Conservation (phyloP, 1,140 invertebrate genomes). For the Pseudomyrmex dendroicus region DNA sequence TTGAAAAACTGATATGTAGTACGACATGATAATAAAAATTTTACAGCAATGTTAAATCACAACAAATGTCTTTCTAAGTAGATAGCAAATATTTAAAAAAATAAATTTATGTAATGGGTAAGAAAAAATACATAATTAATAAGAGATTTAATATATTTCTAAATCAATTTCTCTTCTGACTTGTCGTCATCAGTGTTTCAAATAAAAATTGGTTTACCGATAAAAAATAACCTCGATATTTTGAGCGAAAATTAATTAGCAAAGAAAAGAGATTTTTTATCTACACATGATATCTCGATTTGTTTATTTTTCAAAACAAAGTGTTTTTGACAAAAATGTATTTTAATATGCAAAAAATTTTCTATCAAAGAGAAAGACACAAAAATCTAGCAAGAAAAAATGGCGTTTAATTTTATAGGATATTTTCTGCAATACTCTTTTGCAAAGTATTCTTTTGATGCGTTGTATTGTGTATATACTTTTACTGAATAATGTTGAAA, state of each 20-base stretch:
- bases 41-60: conserved; percentile 9
- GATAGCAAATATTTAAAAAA: background rate
- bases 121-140: conserved; percentile 12
- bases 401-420: background rate
- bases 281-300: too few species aligned
- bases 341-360: background rate
- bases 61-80: background rate
- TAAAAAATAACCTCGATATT: too few species aligned
- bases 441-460: background rate
- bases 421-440: too few species aligned
- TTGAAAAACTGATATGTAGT: background rate
- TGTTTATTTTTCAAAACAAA: background rate
- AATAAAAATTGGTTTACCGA: background rate
- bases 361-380: background rate
- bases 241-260: too few species aligned
- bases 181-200: conserved; percentile 1
- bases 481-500: background rate
- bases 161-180: conserved; percentile 19
- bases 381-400: background rate
- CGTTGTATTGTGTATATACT: background rate
- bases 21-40: background rate
- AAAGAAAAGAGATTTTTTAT: too few species aligned
- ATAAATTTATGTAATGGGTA: background rate
- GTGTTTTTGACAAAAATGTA: background rate
- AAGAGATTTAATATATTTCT: conserved; percentile 30